These are phyloP conservation scores for Salvator merianae DNA, from an alignment of 2,113 vertebrate species.

Conservation along the genomic window DNA sequence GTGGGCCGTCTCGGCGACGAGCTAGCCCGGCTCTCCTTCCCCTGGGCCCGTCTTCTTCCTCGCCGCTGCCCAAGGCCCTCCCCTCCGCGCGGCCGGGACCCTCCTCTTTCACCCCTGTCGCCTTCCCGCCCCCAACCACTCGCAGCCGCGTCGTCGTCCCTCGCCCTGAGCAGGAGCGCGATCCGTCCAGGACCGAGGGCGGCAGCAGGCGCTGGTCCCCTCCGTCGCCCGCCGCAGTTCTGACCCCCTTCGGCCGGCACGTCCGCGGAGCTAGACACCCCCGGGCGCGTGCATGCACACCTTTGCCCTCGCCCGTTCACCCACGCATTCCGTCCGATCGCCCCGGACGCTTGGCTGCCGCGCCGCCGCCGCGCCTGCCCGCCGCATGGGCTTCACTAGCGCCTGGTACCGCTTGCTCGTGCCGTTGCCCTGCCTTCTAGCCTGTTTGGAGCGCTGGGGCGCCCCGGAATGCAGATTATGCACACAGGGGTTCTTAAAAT, in stretches of 20 bases:
- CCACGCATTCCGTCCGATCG: too few relatives aligned
- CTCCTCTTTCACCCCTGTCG: neutral
- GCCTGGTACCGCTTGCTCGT: too few relatives aligned
- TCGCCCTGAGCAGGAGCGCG: neutral
- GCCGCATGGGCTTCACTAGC: too few relatives aligned
- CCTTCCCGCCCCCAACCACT: neutral
- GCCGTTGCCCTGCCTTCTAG: too few relatives aligned
- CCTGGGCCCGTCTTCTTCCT: neutral
- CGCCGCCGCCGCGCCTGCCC: too few relatives aligned
- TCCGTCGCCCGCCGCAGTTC: too few relatives aligned
- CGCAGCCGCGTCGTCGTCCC: neutral
- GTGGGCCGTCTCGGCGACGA: conserved; percentile 28
- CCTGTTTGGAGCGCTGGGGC: too few relatives aligned
- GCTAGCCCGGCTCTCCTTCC: neutral
- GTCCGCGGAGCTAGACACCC: neutral
- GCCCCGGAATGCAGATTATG: too few relatives aligned
- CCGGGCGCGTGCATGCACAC: neutral
- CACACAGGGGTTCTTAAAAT: neutral
- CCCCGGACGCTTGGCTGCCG: neutral
- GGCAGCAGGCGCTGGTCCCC: too few relatives aligned
- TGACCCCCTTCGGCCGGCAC: neutral
- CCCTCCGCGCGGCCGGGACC: conserved; percentile 1
- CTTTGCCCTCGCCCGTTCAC: too few relatives aligned
- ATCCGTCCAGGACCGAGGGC: neutral
- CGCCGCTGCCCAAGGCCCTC: neutral